These are phyloP conservation scores for Ophion ventricosus DNA, from an alignment of 2,888 invertebrate genomes.

Conservation along the genomic window DNA sequence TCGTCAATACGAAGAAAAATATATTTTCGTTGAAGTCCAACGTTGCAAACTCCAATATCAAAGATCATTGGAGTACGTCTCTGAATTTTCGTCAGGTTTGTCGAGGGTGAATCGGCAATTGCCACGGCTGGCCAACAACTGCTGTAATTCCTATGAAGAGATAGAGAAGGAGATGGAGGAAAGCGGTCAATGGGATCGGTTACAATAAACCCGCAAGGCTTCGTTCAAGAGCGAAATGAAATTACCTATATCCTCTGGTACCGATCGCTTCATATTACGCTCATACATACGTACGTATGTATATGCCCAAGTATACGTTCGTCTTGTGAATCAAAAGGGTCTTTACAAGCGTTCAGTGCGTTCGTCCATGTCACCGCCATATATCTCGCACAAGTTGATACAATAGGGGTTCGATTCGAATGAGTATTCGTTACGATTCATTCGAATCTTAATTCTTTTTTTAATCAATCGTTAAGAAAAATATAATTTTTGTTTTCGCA, in stretches of 20 bases:
- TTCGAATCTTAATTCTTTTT: neutral
- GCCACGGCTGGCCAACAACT: constrained; percentile 34
- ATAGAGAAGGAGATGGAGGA: constrained; percentile 20
- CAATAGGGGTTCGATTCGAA: constrained; percentile 26
- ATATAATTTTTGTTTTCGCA: no score
- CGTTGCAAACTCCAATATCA: no score
- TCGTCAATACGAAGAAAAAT: no score
- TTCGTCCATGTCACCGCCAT: constrained; percentile 19
- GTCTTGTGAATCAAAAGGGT: constrained; percentile 75
- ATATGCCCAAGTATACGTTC: constrained; percentile 53
- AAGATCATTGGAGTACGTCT: no score
- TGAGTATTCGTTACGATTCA: constrained; percentile 8
- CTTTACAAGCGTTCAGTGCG: constrained; percentile 57
- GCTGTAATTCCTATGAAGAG: constrained; percentile 23
- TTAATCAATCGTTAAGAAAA: no score
- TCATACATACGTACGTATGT: constrained; percentile 10
- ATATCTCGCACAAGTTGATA: constrained; percentile 33
- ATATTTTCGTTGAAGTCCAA: no score
- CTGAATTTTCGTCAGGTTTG: no score
- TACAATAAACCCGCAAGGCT: constrained; percentile 75
- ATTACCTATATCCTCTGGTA: constrained; percentile 77
- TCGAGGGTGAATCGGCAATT: no score
- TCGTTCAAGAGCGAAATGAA: constrained; percentile 71
- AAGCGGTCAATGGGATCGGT: constrained; percentile 76
- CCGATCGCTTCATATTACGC: constrained; percentile 71